A percentile compares a stretch with the other conserved stretches of the same genome.
Evolutionary conservation across 2,888 invertebrate species (phyloP).

Genomic region (Ferdinandea cuprea): DNA sequence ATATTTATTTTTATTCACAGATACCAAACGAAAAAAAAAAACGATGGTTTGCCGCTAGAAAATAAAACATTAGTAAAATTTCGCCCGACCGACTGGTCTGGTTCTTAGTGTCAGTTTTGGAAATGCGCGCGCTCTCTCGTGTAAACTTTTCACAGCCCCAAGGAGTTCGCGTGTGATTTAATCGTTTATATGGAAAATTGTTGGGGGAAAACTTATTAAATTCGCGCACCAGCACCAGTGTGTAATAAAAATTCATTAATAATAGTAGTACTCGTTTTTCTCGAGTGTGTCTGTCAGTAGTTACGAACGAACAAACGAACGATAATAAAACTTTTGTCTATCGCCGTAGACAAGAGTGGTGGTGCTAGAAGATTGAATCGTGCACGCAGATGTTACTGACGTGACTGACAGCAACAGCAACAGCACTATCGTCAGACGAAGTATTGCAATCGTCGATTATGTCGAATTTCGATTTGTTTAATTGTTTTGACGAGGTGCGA

Average conservation of each 20-base stretch:
- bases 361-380: slow-evolving; percentile 30
- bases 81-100: slow-evolving; percentile 7
- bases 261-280: slow-evolving; percentile 29
- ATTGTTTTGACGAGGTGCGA: slow-evolving; percentile 67
- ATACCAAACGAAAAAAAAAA: slow-evolving; percentile 39
- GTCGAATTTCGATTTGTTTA: slow-evolving; percentile 68
- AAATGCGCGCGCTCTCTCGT: slow-evolving; percentile 37
- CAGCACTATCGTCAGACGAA: slow-evolving; percentile 6
- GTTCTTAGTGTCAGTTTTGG: slow-evolving; percentile 50
- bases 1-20: slow-evolving; percentile 67
- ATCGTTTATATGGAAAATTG: slow-evolving; percentile 36
- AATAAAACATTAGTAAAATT: slow-evolving; percentile 15
- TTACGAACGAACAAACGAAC: no score
- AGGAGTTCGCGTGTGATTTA: slow-evolving; percentile 57
- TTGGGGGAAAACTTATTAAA: slow-evolving; percentile 40
- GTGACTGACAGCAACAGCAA: neutral
- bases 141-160: slow-evolving; percentile 43
- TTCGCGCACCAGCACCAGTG: slow-evolving; percentile 39
- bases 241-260: slow-evolving; percentile 49
- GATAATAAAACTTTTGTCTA: slow-evolving; percentile 51
- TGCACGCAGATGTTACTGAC: slow-evolving; percentile 45
- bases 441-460: slow-evolving; percentile 40
- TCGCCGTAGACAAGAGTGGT: slow-evolving; percentile 14
- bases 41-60: slow-evolving; percentile 26
- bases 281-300: slow-evolving; percentile 53